These are phyloP conservation scores for Anoplolepis gracilipes DNA, from an alignment of 1,140 invertebrate genomes.

Conservation along the genomic window DNA sequence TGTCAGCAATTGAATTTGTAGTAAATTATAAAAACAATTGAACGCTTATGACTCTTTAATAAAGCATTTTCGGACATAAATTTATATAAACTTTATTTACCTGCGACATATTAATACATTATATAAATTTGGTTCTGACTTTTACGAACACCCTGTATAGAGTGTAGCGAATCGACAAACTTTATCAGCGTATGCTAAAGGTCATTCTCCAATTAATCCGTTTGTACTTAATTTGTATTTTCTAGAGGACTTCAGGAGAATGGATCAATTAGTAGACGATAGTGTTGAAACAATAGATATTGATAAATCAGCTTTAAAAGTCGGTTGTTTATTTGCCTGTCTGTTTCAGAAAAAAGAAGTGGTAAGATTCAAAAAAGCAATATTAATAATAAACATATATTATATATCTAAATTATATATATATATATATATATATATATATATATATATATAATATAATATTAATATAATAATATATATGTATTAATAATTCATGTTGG, in stretches of 20 bases:
- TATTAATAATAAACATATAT: conserved; percentile 1
- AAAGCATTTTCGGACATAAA: too few relatives aligned
- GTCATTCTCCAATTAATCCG: not conserved
- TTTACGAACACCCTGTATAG: too few relatives aligned
- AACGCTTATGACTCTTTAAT: too few relatives aligned
- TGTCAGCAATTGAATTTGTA: too few relatives aligned
- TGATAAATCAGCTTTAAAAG: not conserved
- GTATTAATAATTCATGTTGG: not conserved
- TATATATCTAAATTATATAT: not conserved
- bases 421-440: not conserved
- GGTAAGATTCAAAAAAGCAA: not conserved
- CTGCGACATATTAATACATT: too few relatives aligned
- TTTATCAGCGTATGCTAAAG: too few relatives aligned
- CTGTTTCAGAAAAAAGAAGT: not conserved
- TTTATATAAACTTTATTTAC: too few relatives aligned
- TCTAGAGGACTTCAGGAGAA: conserved; percentile 3
- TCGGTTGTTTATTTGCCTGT: conserved; percentile 24
- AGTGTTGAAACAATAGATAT: not conserved
- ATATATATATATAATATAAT: not conserved
- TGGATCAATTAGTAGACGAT: not conserved
- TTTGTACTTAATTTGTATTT: not conserved
- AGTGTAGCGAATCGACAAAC: too few relatives aligned
- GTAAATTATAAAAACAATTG: too few relatives aligned
- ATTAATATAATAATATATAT: not conserved
- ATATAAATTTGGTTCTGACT: too few relatives aligned